Percentiles rank a stretch among this genome's conserved stretches.
phyloP scores from a whole-genome alignment of 1,140 invertebrate genomes.

The Drosophila arizonae region DNA sequence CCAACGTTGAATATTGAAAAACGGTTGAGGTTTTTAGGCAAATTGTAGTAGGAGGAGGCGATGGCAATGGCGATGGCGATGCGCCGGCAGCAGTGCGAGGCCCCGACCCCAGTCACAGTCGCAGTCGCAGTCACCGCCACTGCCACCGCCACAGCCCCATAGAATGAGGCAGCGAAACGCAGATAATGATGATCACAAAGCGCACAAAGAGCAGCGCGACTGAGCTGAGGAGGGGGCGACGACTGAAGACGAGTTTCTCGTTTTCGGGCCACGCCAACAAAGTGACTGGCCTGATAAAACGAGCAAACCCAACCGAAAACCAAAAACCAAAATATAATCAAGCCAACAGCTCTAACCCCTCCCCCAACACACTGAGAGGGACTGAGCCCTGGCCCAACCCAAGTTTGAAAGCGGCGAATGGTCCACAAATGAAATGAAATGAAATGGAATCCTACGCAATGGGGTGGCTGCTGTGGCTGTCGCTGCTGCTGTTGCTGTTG shows the following conservation, averaged over 20 bases:
- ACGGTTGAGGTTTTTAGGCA: constrained; percentile 77
- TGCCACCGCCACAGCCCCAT: constrained; percentile 42
- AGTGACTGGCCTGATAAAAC: constrained; percentile 44
- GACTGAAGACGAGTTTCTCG: constrained; percentile 62
- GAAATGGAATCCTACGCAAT: constrained; percentile 76
- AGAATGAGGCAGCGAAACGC: constrained; percentile 78
- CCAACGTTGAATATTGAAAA: constrained; percentile 76
- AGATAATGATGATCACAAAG: constrained; percentile 77
- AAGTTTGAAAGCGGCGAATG: constrained; percentile 51
- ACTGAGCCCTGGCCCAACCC: constrained; percentile 40
- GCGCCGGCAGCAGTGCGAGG: constrained; percentile 42
- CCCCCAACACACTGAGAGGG: constrained; percentile 3
- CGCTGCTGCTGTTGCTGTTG: constrained; percentile 2
- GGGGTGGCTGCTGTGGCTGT: constrained; percentile 56
- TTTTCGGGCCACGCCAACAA: constrained; percentile 60
- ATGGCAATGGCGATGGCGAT: constrained; percentile 14
- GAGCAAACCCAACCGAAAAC: constrained; percentile 25
- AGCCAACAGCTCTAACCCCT: constrained; percentile 45
- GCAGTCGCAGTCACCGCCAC: not conserved
- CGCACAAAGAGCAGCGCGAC: constrained; percentile 58
- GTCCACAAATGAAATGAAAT: constrained; percentile 55
- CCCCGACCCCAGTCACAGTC: constrained; percentile 11
- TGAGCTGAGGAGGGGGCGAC: constrained; percentile 1
- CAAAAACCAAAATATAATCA: constrained; percentile 47
- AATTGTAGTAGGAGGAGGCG: constrained; percentile 76